Conservation (phyloP, 1,140 invertebrate genomes). For the Lasioglossum albipes region DNA sequence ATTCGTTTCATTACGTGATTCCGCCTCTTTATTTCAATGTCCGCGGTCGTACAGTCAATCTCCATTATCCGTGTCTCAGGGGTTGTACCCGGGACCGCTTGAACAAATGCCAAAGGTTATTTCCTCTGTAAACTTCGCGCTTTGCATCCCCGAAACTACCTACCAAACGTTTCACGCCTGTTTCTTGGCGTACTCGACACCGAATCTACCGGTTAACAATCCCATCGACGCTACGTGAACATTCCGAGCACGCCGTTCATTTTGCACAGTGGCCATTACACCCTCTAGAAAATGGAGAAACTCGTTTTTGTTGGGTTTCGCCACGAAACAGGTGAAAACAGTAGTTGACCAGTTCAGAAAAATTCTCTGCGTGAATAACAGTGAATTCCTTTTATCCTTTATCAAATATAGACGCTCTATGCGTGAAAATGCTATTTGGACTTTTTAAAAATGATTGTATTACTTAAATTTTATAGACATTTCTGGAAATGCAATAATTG, state of each 20-base stretch:
- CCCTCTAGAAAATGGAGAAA: too few species aligned
- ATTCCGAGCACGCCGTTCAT: slow-evolving; percentile 1
- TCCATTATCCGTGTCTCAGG: slow-evolving; percentile 38
- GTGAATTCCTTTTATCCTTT: too few species aligned
- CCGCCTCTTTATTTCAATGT: slow-evolving; percentile 44
- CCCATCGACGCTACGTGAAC: not conserved
- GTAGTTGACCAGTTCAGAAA: too few species aligned
- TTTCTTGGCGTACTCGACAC: not conserved
- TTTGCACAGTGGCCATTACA: too few species aligned
- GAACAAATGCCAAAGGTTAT: slow-evolving; percentile 48
- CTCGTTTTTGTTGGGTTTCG: too few species aligned
- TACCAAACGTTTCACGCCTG: slow-evolving; percentile 4
- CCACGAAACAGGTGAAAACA: too few species aligned
- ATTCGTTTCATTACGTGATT: slow-evolving; percentile 41
- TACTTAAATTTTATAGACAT: too few species aligned
- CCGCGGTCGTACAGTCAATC: slow-evolving; percentile 29
- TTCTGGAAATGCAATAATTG: too few species aligned
- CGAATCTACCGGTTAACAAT: slow-evolving; percentile 2
- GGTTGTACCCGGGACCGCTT: slow-evolving; percentile 21
- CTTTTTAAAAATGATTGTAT: too few species aligned
- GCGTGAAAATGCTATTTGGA: too few species aligned
- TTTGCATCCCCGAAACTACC: slow-evolving; percentile 11
- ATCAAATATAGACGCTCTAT: too few species aligned
- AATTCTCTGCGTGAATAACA: too few species aligned
- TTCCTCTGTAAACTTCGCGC: slow-evolving; percentile 29